Evolutionary conservation across 2,113 vertebrate species (phyloP), one percentile per base, ranked within the genome.

Genomic region (Thryonomys swinderianus): DNA sequence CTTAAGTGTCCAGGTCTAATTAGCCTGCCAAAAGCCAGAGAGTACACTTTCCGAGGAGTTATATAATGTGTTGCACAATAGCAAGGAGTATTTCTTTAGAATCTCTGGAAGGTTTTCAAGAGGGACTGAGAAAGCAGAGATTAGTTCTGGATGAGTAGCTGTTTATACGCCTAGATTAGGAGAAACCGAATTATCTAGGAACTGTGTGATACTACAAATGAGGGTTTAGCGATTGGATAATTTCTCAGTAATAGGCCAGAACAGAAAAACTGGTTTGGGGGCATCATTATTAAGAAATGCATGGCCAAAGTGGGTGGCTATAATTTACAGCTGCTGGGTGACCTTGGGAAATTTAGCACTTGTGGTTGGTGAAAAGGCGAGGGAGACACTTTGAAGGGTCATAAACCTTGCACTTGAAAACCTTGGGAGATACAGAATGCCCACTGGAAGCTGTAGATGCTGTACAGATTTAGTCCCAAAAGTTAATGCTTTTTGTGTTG

Each of bases 271-370:
- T 71, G 27, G 18, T 55, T 17, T 82, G 45, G 42, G 42, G 32
- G 17, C 18, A 30, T 91, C 42, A 17, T 55, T 82, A 45, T 7
- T 91, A 42, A 93, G 78, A 71, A 85, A 93, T 62, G 14, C n/a
- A 37, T 30, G 59, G 10, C 71, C 17, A 27, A 45, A 74, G 59
- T n/a, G 30, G 7, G 14, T 90, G 57, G 20, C 81, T 81, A 32
- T 80, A n/a, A n/a, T 96, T 91, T 96, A 59, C 25, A 85, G 25
- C 73, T 91, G 74, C 40, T 61, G 30, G 7, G 17, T 67, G 57
- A 73, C 30, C 40, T 82, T 66, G 48, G 21, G 62, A 48, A 59
- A 88, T 48, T 18, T 37, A 40, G n/a, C 62, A 7, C 16, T 93
- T 93, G 13, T 21, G 57, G 9, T 71, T 42, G 23, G 53, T 61